These are phyloP conservation scores for Epinephelus malabaricus DNA, from an alignment of 2,797 vertebrate genomes.

Conservation along the genomic window DNA sequence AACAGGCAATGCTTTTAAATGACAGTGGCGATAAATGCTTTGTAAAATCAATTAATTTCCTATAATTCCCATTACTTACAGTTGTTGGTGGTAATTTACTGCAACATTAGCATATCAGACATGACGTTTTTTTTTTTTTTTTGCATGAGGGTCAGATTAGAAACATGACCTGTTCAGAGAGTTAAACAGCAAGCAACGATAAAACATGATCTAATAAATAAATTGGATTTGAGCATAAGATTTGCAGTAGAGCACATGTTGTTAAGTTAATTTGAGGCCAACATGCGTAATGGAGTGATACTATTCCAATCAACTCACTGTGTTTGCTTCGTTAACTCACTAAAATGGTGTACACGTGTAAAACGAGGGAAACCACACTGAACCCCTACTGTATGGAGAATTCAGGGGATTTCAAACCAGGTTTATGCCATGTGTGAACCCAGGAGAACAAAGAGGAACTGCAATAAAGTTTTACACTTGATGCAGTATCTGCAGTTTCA, in stretches of 20 bases:
- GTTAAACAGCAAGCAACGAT: background rate
- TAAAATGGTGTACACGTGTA: no score
- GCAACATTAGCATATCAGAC: background rate
- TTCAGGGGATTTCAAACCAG: background rate
- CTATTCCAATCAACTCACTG: background rate
- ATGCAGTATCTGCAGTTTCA: background rate
- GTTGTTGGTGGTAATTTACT: background rate
- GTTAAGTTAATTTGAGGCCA: background rate
- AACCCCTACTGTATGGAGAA: background rate
- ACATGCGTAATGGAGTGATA: background rate
- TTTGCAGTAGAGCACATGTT: background rate
- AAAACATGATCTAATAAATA: background rate
- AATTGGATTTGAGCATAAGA: background rate
- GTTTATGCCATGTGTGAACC: background rate
- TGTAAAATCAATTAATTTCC: background rate
- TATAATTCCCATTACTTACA: background rate
- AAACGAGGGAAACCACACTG: no score
- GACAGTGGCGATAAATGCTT: background rate
- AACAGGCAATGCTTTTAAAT: background rate
- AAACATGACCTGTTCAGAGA: no score
- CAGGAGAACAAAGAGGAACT: background rate
- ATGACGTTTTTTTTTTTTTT: accelerated
- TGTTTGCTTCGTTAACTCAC: background rate
- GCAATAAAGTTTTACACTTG: background rate
- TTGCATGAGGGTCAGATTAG: background rate